Evolutionary conservation across 2,797 vertebrate species (phyloP), one percentile per base, ranked within the genome.

Genomic region (Heterohyrax brucei): DNA sequence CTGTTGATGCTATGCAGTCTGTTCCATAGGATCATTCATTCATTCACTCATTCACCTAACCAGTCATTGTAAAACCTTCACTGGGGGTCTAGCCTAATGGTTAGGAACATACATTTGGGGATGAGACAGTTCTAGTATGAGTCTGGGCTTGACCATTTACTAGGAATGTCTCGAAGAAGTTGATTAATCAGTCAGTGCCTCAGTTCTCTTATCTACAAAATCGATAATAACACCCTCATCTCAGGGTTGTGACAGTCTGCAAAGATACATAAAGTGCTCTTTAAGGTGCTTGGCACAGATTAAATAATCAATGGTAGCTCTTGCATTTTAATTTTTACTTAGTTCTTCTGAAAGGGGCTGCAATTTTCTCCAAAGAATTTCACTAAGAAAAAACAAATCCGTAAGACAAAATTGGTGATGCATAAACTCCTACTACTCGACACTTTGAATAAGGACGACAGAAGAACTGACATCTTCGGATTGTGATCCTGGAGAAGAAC

Each of bases 361-460:
- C 28, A 64, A 72, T 53, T 13, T 66, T 80, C 28, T 62, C 21
- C 70, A 56, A 75, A 10, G 39, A 87, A 66, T 10, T 59, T 68
- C 62, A 61, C 19, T 16, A 77, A 78, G 56, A 87, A 84, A 93
- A 93, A 95, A 70, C 72, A 84, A 96, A 10, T 48, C 28, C 10
- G 13, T 88, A 59, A 95, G 94, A 79, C 33, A 78, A 77, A 89
- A 70, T 26, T 9, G 24, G 68, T 8, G 4, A 7, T 39, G 72
- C 30, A 46, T 82, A 73, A 75, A 8, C 10, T 73, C 9, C 39
- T 72, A 1, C 73, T 84, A 33, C 26, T 75, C 9, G 2, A 64
- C 28, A 39, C 33, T 39, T 70, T 39, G 39, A 39, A 39, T 39
- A 39, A 39, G 39, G 39, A 39, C 2, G 39, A 39, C 39, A 39